These are phyloP conservation scores for Drosophila affinis DNA, from an alignment of 2,888 invertebrate species.

Conservation along the genomic window DNA sequence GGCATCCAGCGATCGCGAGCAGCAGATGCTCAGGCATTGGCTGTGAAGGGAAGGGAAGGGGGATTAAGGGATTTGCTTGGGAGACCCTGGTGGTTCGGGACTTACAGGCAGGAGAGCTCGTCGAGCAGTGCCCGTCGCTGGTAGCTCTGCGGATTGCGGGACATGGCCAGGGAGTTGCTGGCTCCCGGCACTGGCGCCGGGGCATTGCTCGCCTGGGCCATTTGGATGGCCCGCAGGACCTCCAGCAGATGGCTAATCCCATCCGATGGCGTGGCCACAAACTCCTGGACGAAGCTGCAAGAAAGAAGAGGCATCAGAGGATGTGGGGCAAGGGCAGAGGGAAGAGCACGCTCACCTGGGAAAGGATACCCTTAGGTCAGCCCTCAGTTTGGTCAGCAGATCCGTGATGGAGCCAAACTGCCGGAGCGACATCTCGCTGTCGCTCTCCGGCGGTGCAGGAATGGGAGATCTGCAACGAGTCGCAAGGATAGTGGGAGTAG, in stretches of 20 bases:
- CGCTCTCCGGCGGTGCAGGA: slow-evolving; percentile 86
- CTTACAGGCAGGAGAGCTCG: slow-evolving; percentile 92
- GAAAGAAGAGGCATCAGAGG: not conserved
- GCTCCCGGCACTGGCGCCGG: slow-evolving; percentile 66
- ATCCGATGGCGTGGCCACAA: slow-evolving; percentile 93
- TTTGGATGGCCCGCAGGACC: slow-evolving; percentile 92
- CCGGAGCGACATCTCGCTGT: slow-evolving; percentile 93
- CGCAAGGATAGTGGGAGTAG: not conserved
- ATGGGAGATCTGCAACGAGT: slow-evolving; percentile 87
- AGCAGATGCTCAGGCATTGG: slow-evolving; percentile 93
- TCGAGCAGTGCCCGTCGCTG: slow-evolving; percentile 91
- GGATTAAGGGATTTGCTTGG: not conserved
- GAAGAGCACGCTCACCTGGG: slow-evolving; percentile 87
- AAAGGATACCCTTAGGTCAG: slow-evolving; percentile 93
- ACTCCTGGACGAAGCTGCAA: slow-evolving; percentile 95
- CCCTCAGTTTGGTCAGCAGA: slow-evolving; percentile 92
- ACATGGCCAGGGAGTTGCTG: slow-evolving; percentile 78
- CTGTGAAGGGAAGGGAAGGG: slow-evolving; percentile 74
- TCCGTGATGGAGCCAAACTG: slow-evolving; percentile 95
- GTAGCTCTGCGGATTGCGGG: slow-evolving; percentile 87
- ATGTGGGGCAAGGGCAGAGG: slow-evolving; percentile 1
- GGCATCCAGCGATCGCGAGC: slow-evolving; percentile 91
- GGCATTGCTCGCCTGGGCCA: slow-evolving; percentile 88
- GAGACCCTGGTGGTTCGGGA: slow-evolving; percentile 36
- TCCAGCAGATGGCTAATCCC: slow-evolving; percentile 93